Base-by-base conservation (phyloP, 2,888 invertebrate genomes). In the Aspidapion aeneum region DNA sequence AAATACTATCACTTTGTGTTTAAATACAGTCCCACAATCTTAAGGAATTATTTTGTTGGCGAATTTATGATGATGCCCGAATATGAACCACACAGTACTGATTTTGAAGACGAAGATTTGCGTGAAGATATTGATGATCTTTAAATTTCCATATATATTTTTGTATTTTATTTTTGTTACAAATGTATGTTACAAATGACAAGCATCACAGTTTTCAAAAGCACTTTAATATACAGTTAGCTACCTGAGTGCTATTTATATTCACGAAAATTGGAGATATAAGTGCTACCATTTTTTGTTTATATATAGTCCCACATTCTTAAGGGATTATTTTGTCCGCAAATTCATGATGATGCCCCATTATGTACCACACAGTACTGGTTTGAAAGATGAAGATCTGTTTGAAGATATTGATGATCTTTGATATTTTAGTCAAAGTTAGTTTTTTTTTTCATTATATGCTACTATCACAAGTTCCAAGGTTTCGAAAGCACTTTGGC, bases 221-320 rank as follows among this genome's bases (percentile, higher is more conserved):
- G 83, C 69, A 86, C 90, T 2, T 74, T 92, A 21, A n/a, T n/a
- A n/a, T n/a, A 81, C 85, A 18, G 85, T 85, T 65, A 78, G 80
- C 21, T 75, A 83, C 48, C 91, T 93, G 0, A 80, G 82, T 59
- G 71, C 83, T 1, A 66, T 85, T 3, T 93, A 93, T 73, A 87
- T 87, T 80, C 86, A 86, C 68, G 90, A 91, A 72, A 85, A 89
- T 0, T 85, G 85, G 82, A 82, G 89, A 74, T 91, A 88, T 68
- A 81, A 74, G 65, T 67, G 89, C 60, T 92, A 90, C 77, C 88
- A 90, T 70, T 80, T 79, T 59, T 75, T 91, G 19, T 86, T 91
- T 70, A 83, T 81, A 70, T 77, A 86, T 18, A 82, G 85, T 48
- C 89, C 91, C 0, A 82, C 82, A 52, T 73, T 71, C 0, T 56